These are phyloP conservation scores for Xanthia icteritia DNA, from an alignment of 2,888 invertebrate species.

Conservation along the genomic window DNA sequence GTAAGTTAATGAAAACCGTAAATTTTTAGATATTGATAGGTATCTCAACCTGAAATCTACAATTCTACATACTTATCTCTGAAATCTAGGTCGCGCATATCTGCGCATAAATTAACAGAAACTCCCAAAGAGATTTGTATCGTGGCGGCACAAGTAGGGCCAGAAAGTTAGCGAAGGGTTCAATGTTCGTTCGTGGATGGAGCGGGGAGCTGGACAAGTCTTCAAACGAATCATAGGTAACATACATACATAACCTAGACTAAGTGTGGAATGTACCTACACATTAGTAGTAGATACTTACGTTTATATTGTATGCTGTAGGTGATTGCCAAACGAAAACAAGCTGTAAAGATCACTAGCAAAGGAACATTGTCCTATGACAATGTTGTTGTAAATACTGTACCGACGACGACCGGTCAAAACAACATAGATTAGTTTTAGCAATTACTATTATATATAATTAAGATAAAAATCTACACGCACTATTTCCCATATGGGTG, in stretches of 20 bases:
- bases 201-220: neutral
- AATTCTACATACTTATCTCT: no score
- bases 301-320: no score
- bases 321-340: neutral
- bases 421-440: neutral
- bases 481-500: conserved; percentile 22
- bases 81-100: no score
- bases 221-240: neutral
- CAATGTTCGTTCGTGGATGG: neutral
- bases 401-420: no score
- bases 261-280: neutral
- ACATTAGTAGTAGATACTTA: no score
- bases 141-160: conserved; percentile 17
- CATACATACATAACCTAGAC: neutral
- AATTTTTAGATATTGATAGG: no score
- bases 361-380: neutral
- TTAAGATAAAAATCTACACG: conserved; percentile 11
- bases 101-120: conserved; percentile 53
- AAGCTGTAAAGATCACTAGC: neutral
- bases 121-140: conserved; percentile 57
- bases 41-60: conserved; percentile 8
- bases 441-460: neutral
- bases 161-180: conserved; percentile 1
- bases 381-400: neutral
- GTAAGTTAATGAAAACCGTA: no score